phyloP scores from a whole-genome alignment of 1,140 invertebrate species.

The Drosophila tani region DNA sequence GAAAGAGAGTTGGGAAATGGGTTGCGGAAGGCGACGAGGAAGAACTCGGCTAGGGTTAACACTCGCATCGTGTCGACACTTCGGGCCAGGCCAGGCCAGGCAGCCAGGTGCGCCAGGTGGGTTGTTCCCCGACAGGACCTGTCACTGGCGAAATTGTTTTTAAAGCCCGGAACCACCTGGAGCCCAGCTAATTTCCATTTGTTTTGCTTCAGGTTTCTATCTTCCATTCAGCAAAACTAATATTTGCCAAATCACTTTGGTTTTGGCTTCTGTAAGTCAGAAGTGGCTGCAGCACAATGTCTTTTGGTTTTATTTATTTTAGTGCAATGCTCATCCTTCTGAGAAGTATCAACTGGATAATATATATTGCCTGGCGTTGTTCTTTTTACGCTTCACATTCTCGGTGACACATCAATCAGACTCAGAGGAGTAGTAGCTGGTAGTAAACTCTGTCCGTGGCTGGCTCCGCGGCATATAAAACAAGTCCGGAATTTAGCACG shows the following conservation, averaged over 20 bases:
- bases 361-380: background rate
- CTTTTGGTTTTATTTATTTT: background rate
- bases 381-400: slow-evolving; percentile 10
- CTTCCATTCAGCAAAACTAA: slow-evolving; percentile 17
- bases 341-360: background rate
- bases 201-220: slow-evolving; percentile 17
- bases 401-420: slow-evolving; percentile 25
- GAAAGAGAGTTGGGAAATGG: background rate
- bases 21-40: background rate
- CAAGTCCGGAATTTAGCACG: slow-evolving; percentile 23
- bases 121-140: slow-evolving; percentile 20
- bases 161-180: slow-evolving; percentile 32
- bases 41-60: slow-evolving; percentile 34
- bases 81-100: background rate
- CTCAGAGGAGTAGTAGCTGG: slow-evolving; percentile 2
- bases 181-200: slow-evolving; percentile 39
- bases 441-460: slow-evolving; percentile 3
- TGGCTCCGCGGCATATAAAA: slow-evolving; percentile 16
- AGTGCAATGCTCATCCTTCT: too few species aligned
- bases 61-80: slow-evolving; percentile 37
- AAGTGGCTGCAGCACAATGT: background rate
- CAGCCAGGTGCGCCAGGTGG: slow-evolving; percentile 15
- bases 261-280: slow-evolving; percentile 9
- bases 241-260: slow-evolving; percentile 17
- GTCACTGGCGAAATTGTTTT: slow-evolving; percentile 40